phyloP scores from a whole-genome alignment of 2,888 invertebrate species.

The Drosophila stalkeri region DNA sequence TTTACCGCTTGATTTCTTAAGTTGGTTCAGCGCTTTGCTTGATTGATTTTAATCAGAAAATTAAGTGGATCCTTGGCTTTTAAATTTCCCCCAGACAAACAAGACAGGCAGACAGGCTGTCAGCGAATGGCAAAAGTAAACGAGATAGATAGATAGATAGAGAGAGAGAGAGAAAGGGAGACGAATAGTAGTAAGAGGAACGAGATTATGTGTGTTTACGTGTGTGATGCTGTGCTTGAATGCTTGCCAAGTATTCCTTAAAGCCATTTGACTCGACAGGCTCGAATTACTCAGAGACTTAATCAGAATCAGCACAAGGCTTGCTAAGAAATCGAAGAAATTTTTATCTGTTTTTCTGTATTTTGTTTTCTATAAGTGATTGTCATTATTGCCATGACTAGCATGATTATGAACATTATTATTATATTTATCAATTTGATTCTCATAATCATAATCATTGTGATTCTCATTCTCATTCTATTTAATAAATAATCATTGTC shows the following conservation, averaged over 20 bases:
- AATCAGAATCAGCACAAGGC: neutral
- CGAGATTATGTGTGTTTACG: conserved; percentile 13
- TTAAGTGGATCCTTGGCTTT: conserved; percentile 67
- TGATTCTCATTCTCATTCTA: neutral
- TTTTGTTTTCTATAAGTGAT: neutral
- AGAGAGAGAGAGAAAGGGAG: neutral
- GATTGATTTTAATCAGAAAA: conserved; percentile 83
- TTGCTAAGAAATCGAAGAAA: neutral
- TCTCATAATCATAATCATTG: neutral
- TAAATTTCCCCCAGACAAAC: conserved; percentile 22
- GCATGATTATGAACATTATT: neutral
- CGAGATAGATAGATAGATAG: neutral
- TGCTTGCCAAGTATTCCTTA: neutral
- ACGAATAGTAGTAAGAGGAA: neutral
- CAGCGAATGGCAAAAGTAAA: neutral
- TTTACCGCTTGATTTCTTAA: conserved; percentile 55
- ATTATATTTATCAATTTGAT: neutral
- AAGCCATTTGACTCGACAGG: neutral
- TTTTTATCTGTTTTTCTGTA: neutral
- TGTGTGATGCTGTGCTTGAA: conserved; percentile 2
- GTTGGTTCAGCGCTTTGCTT: conserved; percentile 57
- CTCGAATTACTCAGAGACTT: neutral
- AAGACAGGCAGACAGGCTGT: conserved; percentile 7
- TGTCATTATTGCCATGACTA: neutral
- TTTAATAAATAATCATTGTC: neutral